Percentiles rank a stretch among this genome's conserved stretches.
Conservation (phyloP, 2,113 vertebrate genomes). For the Hiodon alosoides region DNA sequence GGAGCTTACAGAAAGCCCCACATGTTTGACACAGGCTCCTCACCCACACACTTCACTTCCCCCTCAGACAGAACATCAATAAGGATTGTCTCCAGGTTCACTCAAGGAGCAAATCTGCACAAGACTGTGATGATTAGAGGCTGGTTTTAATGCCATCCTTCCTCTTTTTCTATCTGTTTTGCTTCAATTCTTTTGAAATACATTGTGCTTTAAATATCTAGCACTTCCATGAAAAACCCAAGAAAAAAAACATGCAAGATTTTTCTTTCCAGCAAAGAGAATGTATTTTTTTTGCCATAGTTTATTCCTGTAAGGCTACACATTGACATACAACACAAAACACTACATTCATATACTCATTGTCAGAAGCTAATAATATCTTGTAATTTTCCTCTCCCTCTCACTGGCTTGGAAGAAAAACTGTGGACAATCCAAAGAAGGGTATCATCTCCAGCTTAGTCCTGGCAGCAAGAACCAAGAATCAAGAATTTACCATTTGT, state of each 20-base stretch:
- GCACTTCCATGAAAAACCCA: background rate
- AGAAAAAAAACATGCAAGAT: background rate
- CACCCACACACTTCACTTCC: constrained; percentile 22
- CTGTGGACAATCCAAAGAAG: no score
- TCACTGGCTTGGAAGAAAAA: no score
- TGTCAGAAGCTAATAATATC: no score
- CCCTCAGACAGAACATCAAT: constrained; percentile 32
- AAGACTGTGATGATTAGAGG: constrained; percentile 20
- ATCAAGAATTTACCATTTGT: no score
- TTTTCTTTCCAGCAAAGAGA: background rate
- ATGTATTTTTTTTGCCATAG: background rate
- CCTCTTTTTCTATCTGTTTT: constrained; percentile 3
- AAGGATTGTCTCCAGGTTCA: constrained; percentile 45
- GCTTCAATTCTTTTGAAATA: constrained; percentile 31
- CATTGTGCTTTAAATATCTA: constrained; percentile 17
- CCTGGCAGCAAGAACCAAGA: no score
- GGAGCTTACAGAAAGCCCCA: constrained; percentile 31
- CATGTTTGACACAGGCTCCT: constrained; percentile 41
- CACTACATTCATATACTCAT: no score
- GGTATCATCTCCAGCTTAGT: no score
- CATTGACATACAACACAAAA: no score
- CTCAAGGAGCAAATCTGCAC: constrained; percentile 39
- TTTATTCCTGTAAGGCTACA: no score
- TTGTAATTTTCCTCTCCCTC: no score
- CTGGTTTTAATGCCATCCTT: constrained; percentile 12